Conservation (phyloP, 2,113 vertebrate genomes). For the Zosterops borbonicus region DNA sequence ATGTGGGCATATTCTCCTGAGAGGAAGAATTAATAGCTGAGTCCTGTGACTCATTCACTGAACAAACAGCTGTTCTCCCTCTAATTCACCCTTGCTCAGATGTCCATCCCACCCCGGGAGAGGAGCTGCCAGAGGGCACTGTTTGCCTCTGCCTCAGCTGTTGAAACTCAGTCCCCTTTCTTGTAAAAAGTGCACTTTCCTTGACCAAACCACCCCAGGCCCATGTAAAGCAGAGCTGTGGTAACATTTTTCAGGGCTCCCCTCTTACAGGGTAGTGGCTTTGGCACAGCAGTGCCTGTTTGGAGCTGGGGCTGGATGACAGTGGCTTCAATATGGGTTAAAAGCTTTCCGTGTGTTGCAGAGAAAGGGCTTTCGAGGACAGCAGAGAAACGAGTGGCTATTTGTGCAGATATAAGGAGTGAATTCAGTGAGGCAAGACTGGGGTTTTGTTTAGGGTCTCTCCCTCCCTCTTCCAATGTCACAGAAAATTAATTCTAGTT, state of each 20-base stretch:
- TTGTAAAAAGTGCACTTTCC: background rate
- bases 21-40: slow-evolving; percentile 41
- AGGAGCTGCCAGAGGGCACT: slow-evolving; percentile 4
- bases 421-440: background rate
- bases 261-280: background rate
- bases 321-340: background rate
- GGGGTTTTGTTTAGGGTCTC: slow-evolving; percentile 9
- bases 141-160: background rate
- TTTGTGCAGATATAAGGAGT: background rate
- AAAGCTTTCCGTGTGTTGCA: background rate
- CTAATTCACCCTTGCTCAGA: slow-evolving; percentile 27
- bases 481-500: slow-evolving; percentile 12
- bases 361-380: slow-evolving; percentile 13
- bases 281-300: background rate
- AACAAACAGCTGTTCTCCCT: slow-evolving; percentile 45
- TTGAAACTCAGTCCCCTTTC: background rate
- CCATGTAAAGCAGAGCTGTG: too few species aligned
- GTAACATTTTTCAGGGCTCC: background rate
- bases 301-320: background rate
- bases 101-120: background rate
- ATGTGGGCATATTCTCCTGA: background rate
- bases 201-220: rapidly evolving
- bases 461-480: background rate
- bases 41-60: slow-evolving; percentile 29
- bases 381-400: background rate